Evolutionary conservation across 2,113 vertebrate species (phyloP).

Genomic region (Neoarius graeffei): DNA sequence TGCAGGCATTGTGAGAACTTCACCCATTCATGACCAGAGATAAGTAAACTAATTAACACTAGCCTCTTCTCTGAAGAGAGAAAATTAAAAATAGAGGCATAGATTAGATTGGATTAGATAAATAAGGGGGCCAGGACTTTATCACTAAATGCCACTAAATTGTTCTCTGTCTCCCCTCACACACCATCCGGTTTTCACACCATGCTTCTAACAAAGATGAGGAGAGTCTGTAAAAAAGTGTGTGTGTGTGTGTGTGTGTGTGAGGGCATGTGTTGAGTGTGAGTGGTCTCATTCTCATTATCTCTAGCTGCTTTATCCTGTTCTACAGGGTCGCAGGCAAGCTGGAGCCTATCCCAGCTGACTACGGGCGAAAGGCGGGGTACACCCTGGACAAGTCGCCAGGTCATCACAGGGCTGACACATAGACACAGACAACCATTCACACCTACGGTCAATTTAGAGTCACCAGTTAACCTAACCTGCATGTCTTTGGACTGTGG

Average conservation of each 20-base stretch:
- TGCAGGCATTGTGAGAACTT: slow-evolving; percentile 68
- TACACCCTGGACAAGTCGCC: too few relatives aligned
- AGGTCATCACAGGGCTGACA: too few relatives aligned
- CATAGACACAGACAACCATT: too few relatives aligned
- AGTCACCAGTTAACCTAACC: too few relatives aligned
- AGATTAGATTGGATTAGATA: slow-evolving; percentile 76
- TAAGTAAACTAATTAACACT: slow-evolving; percentile 78
- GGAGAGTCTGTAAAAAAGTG: neutral
- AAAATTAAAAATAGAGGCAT: slow-evolving; percentile 68
- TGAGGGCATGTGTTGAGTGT: neutral
- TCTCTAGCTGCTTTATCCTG: too few relatives aligned
- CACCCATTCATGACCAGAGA: slow-evolving; percentile 70
- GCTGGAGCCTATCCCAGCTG: too few relatives aligned
- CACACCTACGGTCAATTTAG: too few relatives aligned
- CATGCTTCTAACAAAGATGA: slow-evolving; percentile 35
- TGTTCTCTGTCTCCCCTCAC: slow-evolving; percentile 50
- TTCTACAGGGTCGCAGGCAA: too few relatives aligned
- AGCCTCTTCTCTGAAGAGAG: slow-evolving; percentile 64
- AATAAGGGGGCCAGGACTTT: slow-evolving; percentile 59
- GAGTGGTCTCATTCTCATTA: too few relatives aligned
- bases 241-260: neutral
- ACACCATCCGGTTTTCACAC: slow-evolving; percentile 57
- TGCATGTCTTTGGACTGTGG: too few relatives aligned
- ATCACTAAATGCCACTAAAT: slow-evolving; percentile 60
- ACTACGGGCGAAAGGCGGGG: too few relatives aligned